Evolutionary conservation across 2,888 invertebrate species (phyloP).

Genomic region (Apamea monoglypha): DNA sequence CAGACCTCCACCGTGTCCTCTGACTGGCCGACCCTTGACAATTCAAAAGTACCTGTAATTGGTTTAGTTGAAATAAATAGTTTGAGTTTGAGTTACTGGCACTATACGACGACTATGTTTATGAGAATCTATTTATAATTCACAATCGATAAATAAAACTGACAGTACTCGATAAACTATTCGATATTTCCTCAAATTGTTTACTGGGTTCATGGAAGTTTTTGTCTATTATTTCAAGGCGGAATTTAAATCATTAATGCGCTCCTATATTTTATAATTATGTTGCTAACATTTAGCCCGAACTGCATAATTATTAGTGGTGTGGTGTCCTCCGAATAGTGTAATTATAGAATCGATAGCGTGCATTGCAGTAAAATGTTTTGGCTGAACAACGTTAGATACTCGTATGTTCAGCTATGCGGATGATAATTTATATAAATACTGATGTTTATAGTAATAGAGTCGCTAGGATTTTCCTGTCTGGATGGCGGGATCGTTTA

Average conservation of each 20-base stretch:
- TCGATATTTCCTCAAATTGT: slow-evolving; percentile 43
- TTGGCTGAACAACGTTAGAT: slow-evolving; percentile 25
- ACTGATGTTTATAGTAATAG: slow-evolving; percentile 3
- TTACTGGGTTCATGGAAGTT: slow-evolving; percentile 30
- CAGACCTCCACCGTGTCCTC: no score
- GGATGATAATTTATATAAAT: slow-evolving; percentile 20
- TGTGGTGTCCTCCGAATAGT: slow-evolving; percentile 30
- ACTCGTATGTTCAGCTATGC: slow-evolving; percentile 21
- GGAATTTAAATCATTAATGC: slow-evolving; percentile 18
- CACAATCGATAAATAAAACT: slow-evolving; percentile 50
- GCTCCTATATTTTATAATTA: background rate
- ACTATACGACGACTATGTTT: slow-evolving; percentile 41
- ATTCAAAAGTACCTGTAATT: no score
- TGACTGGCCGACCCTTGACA: no score
- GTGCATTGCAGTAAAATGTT: slow-evolving; percentile 62
- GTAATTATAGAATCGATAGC: slow-evolving; percentile 63
- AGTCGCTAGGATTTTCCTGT: slow-evolving; percentile 1
- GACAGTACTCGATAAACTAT: slow-evolving; percentile 18
- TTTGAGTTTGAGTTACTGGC: no score
- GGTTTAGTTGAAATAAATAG: no score
- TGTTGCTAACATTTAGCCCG: slow-evolving; percentile 20
- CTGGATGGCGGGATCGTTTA: background rate
- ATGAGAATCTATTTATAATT: slow-evolving; percentile 52
- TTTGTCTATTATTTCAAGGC: slow-evolving; percentile 9
- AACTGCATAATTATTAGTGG: slow-evolving; percentile 17